Evolutionary conservation across 2,113 vertebrate species (phyloP), one percentile per base, ranked within the genome.

Genomic region (Silurus glanis): DNA sequence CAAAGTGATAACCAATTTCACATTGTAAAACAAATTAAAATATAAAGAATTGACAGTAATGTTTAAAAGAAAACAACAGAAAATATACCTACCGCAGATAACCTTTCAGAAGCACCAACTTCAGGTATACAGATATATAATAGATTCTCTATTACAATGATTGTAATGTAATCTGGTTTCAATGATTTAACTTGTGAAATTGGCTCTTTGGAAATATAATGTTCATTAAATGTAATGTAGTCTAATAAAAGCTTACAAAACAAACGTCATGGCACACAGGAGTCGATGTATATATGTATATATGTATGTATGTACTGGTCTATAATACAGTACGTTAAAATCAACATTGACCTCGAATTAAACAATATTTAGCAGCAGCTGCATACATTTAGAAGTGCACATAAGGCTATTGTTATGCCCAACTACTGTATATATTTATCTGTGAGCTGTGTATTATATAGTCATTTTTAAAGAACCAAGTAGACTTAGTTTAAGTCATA

Each of bases 321-420:
- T 82, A 49, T 82, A 59, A 19, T 59, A 47, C 49, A 56, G 53
- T 80, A 45, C 47, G 28, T 72, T 74, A 45, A 74, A 75, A 51
- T 51, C n/a, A 51, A 75, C 1, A 4, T 75, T 51, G 47, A 10
- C 72, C 51, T 75, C 37, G 23, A 47, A 72, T 47, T 3, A 3
- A 47, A 49, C 9, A 23, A 51, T 51, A 51, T 75, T 23, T 19
- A 75, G 51, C 72, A 75, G 51, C 49, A 51, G 9, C 10, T 75
- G 23, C 9, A n/a, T 75, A 9, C 9, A 37, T 80, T 80, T 61
- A 80, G 25, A 61, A 61, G 79, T 45, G 37, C 1, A 37, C 3
- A 37, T 37, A 37, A 37, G 17, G 1, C 16, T 49, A 8, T 72
- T 53, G 71, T 3, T 51, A n/a, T 14, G n/a, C 37, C 37, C 37